Conservation (phyloP, 2,113 vertebrate species). For the Ageneiosus marmoratus region DNA sequence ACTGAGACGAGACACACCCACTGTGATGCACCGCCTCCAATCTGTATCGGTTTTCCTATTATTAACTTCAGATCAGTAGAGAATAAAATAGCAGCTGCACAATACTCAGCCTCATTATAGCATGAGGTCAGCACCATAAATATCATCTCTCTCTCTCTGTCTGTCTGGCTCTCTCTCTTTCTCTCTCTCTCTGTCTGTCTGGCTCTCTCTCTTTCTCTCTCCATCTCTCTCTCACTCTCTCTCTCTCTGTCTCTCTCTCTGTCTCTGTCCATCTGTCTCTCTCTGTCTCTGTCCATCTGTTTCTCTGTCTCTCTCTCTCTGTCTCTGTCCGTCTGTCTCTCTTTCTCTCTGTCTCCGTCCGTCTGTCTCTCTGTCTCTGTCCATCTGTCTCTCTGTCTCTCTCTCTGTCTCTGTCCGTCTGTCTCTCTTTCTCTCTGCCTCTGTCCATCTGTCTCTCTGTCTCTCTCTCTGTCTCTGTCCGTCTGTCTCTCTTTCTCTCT, state of each 20-base stretch:
- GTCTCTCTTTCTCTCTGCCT: not conserved
- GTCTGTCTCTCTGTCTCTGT: not conserved
- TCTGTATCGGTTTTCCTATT: not conserved
- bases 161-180: not conserved
- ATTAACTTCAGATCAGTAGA: not conserved
- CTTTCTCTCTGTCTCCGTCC: no score
- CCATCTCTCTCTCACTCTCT: not conserved
- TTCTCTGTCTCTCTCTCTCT: not conserved
- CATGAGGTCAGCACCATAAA: conserved; percentile 47
- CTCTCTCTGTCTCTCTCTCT: not conserved
- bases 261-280: not conserved
- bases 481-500: not conserved
- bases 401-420: not conserved
- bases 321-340: not conserved
- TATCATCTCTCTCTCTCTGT: not conserved
- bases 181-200: not conserved
- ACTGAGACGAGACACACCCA: not conserved
- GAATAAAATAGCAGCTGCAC: conserved; percentile 33
- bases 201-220: no score
- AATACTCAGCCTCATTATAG: conserved; percentile 16
- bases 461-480: not conserved
- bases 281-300: not conserved
- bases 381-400: not conserved
- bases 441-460: not conserved
- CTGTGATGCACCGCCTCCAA: not conserved